Conservation (phyloP, 2,797 vertebrate species). For the Halcyon smyrnensis region DNA sequence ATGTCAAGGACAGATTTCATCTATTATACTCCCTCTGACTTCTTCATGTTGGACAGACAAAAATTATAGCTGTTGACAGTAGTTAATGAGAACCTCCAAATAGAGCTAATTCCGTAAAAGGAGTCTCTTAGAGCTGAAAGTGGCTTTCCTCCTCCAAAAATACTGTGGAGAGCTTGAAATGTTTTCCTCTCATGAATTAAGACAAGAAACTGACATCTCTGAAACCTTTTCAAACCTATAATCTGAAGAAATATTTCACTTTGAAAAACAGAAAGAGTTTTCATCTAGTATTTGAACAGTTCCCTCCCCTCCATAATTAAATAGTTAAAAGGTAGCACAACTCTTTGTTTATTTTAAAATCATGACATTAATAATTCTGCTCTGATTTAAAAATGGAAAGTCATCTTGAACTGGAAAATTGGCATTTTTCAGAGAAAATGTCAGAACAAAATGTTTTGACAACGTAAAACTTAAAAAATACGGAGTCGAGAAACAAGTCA, state of each 20-base stretch:
- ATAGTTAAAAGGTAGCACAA: conserved; percentile 34
- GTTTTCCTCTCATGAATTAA: conserved; percentile 34
- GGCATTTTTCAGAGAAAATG: conserved; percentile 56
- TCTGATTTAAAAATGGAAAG: conserved; percentile 30
- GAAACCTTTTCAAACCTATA: conserved; percentile 58
- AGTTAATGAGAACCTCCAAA: background rate
- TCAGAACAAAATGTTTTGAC: conserved; percentile 61
- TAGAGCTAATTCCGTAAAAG: background rate
- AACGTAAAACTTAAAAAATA: conserved; percentile 37
- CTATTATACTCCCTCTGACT: background rate
- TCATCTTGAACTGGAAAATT: conserved; percentile 22
- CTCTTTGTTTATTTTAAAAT: conserved; percentile 42
- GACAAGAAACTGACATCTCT: conserved; percentile 28
- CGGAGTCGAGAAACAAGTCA: background rate
- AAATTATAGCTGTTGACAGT: background rate
- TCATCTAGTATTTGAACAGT: background rate
- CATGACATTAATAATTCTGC: conserved; percentile 25
- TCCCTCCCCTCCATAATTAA: conserved; percentile 23
- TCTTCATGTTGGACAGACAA: background rate
- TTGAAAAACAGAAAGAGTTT: background rate
- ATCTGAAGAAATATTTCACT: conserved; percentile 22
- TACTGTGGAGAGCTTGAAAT: background rate
- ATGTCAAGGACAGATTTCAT: background rate
- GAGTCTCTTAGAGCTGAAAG: conserved; percentile 8
- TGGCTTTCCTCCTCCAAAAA: conserved; percentile 14